Base-by-base conservation (phyloP, 2,797 vertebrate genomes). In the Hozukius guyotensis region DNA sequence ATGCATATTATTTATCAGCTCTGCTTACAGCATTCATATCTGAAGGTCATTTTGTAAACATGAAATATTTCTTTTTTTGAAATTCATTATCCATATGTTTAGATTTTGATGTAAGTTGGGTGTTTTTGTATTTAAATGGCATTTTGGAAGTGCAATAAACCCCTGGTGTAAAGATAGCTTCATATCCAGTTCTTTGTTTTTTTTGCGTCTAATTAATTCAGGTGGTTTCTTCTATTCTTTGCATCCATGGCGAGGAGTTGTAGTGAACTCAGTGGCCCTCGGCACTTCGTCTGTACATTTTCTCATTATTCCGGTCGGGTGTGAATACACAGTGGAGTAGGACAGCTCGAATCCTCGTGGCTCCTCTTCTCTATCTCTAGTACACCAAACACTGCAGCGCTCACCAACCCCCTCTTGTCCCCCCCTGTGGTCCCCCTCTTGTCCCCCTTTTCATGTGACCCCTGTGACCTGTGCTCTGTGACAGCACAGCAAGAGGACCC, bases 61-160 rank as follows among this genome's bases (percentile, higher is more conserved):
- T 63, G 8, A 86, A 46, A 36, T 57, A 42, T 38, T 71, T 68
- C 29, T 31, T 20, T 82, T 18, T 72, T 72, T 61, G 2, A 78
- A 78, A 59, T 78, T 62, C 42, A 57, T 77, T 46, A 53, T 84
- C 74, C 11, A 46, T 61, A 72, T 63, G 78, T 89, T 90, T 72
- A 83, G 60, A 72, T 79, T 78, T 46, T 7, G 2, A n/a, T 83
- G 63, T 67, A 68, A 79, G 18, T 60, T 65, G 64, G 32, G 74
- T 86, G 34, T 75, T 77, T 88, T 87, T 93, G 86, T 90, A 81
- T 93, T 87, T 72, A 80, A 79, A 82, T 71, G 6, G 59, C 18
- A 79, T 81, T 85, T 87, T 77, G 72, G 64, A 93, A 84, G 92
- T 95, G 94, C 93, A 96, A 96, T 96, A 96, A 96, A 96, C 27